These are phyloP conservation scores for Sebastolobus altivelis DNA, from an alignment of 2,797 vertebrate species.

Conservation along the genomic window DNA sequence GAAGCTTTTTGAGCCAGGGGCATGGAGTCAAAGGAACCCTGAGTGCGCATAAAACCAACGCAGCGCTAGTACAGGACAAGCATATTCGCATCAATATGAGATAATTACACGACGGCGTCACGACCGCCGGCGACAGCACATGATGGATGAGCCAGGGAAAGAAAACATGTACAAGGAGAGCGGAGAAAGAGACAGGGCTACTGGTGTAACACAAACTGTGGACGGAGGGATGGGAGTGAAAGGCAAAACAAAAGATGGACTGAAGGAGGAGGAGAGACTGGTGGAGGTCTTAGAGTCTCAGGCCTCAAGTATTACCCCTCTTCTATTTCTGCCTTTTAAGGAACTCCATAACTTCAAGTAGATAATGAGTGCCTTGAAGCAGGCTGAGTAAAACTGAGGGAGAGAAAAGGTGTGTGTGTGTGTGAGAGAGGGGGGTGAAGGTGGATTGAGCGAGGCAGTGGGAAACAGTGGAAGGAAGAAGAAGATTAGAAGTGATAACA, in stretches of 20 bases:
- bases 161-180: slow-evolving; percentile 63
- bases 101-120: slow-evolving; percentile 81
- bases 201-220: slow-evolving; percentile 79
- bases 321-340: slow-evolving; percentile 85
- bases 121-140: slow-evolving; percentile 77
- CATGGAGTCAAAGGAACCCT: slow-evolving; percentile 65
- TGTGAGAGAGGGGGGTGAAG: slow-evolving; percentile 1
- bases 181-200: slow-evolving; percentile 52
- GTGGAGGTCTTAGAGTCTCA: slow-evolving; percentile 66
- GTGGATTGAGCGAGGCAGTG: slow-evolving; percentile 43
- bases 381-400: slow-evolving; percentile 69
- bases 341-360: slow-evolving; percentile 75
- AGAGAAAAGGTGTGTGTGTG: slow-evolving; percentile 48
- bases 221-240: slow-evolving; percentile 62
- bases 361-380: slow-evolving; percentile 83
- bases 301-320: slow-evolving; percentile 65
- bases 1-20: slow-evolving; percentile 54
- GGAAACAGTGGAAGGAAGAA: slow-evolving; percentile 65
- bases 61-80: slow-evolving; percentile 63
- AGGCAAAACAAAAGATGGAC: slow-evolving; percentile 75
- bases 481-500: slow-evolving; percentile 75
- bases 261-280: slow-evolving; percentile 39
- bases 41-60: slow-evolving; percentile 61
- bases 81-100: slow-evolving; percentile 80
- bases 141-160: slow-evolving; percentile 80